Conservation (phyloP, 2,888 invertebrate genomes). For the Ecliptopera silaceata region DNA sequence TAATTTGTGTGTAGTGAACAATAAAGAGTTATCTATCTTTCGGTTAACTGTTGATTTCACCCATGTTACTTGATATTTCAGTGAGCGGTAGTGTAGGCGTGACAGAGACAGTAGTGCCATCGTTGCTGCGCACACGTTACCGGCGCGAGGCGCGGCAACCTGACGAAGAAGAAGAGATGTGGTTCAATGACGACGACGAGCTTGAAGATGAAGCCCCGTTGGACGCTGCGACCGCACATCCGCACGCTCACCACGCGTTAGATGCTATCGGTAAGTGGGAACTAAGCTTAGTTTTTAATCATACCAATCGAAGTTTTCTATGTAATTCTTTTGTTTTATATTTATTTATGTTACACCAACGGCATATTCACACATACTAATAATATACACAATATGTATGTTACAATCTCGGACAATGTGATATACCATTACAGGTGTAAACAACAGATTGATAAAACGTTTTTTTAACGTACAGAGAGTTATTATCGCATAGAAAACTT, state of each 20-base stretch:
- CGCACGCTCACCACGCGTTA: slow-evolving; percentile 72
- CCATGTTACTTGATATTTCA: slow-evolving; percentile 30
- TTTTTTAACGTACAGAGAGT: no score
- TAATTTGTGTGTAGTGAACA: no score
- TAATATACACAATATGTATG: no score
- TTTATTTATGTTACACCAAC: no score
- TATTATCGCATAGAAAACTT: no score
- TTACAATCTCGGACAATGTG: no score
- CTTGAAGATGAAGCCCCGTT: slow-evolving; percentile 89
- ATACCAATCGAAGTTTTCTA: no score
- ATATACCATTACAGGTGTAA: no score
- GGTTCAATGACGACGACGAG: slow-evolving; percentile 99
- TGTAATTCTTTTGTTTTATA: no score
- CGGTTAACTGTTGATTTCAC: not conserved
- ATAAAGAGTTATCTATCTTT: no score
- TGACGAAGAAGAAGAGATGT: slow-evolving; percentile 99
- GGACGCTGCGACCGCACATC: slow-evolving; percentile 61
- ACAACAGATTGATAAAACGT: no score
- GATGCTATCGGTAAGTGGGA: slow-evolving; percentile 68
- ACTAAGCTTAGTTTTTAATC: not conserved
- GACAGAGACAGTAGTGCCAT: slow-evolving; percentile 86
- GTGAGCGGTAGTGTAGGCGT: slow-evolving; percentile 75
- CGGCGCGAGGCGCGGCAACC: slow-evolving; percentile 96
- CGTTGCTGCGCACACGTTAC: slow-evolving; percentile 91
- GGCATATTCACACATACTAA: no score